Percentiles rank a stretch among this genome's conserved stretches.
Conservation (phyloP, 1,140 invertebrate genomes). For the Rhyzopertha dominica region DNA sequence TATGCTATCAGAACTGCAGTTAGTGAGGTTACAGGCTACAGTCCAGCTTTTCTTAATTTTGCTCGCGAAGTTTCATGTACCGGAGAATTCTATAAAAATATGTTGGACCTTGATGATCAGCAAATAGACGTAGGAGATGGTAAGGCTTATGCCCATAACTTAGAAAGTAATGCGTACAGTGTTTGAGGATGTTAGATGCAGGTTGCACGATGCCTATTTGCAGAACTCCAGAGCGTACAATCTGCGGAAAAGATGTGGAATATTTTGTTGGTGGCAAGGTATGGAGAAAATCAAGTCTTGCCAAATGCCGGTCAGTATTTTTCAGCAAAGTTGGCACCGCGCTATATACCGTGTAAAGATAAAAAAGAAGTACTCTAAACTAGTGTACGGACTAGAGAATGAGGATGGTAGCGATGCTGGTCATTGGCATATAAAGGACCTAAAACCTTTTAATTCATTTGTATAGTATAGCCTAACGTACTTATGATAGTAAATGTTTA, state of each 20-base stretch:
- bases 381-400: conserved; percentile 5
- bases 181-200: not conserved
- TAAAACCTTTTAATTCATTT: too few relatives aligned
- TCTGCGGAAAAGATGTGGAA: not conserved
- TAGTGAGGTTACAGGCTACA: conserved; percentile 3
- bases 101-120: conserved; percentile 6
- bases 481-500: too few relatives aligned
- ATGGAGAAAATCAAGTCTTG: conserved; percentile 2
- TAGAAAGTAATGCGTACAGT: too few relatives aligned
- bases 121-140: too few relatives aligned
- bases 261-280: conserved; percentile 8
- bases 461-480: too few relatives aligned
- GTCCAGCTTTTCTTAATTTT: conserved; percentile 13
- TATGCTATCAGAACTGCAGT: conserved; percentile 2
- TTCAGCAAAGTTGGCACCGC: conserved; percentile 13
- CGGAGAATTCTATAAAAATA: conserved; percentile 7
- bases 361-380: not conserved
- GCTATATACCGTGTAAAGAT: conserved; percentile 6
- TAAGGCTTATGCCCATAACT: too few relatives aligned
- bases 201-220: not conserved
- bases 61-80: not conserved
- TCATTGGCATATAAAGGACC: conserved; percentile 9
- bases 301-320: conserved; percentile 4
- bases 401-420: not conserved
- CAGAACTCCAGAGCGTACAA: conserved; percentile 15